Percentiles rank a stretch among this genome's conserved stretches.
Conservation (phyloP, 2,888 invertebrate genomes). For the Mystacides longicornis region DNA sequence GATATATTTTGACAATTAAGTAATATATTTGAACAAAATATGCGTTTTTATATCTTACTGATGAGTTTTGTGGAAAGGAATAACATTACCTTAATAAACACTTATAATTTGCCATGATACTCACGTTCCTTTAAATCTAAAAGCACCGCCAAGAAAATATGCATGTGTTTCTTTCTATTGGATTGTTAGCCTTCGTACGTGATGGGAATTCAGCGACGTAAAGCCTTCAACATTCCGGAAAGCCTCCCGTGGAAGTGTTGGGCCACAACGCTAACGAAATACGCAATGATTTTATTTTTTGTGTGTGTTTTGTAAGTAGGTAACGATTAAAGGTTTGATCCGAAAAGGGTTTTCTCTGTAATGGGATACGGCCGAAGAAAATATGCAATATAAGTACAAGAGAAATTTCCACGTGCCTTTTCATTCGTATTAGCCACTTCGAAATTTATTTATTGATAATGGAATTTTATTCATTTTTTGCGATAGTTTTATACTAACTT, state of each 20-base stretch:
- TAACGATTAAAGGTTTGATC: neutral
- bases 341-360: neutral
- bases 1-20: too few species aligned
- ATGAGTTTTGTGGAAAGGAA: too few species aligned
- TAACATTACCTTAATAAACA: too few species aligned
- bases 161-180: neutral
- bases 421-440: too few species aligned
- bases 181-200: neutral
- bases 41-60: too few species aligned
- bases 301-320: too few species aligned
- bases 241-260: neutral
- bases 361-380: neutral
- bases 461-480: too few species aligned
- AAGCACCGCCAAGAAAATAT: neutral
- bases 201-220: neutral
- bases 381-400: neutral
- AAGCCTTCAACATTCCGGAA: neutral
- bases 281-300: neutral
- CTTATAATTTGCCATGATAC: neutral
- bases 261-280: neutral
- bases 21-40: too few species aligned
- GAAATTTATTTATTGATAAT: too few species aligned
- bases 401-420: too few species aligned
- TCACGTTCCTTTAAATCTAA: neutral
- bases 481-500: too few species aligned